These are phyloP conservation scores for Masnerella sp. DNA, from an alignment of 2,888 invertebrate species.

Conservation along the genomic window DNA sequence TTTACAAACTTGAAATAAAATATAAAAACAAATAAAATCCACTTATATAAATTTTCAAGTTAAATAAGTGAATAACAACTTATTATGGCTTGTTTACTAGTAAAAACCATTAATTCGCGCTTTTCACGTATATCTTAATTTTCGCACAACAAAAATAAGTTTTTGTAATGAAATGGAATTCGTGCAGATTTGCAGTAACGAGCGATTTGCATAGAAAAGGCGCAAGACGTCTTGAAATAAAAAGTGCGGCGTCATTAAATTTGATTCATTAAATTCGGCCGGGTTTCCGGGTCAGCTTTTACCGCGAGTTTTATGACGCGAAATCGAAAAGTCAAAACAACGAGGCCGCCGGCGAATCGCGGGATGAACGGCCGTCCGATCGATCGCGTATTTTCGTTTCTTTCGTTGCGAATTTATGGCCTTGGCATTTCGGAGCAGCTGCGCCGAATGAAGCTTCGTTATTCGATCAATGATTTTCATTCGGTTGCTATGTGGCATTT, in stretches of 20 bases:
- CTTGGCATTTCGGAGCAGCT: slow-evolving; percentile 55
- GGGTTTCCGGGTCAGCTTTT: slow-evolving; percentile 11
- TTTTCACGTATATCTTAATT: too few species aligned
- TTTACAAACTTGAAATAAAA: too few species aligned
- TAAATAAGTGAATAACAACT: too few species aligned
- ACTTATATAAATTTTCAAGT: too few species aligned
- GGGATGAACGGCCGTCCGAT: slow-evolving; percentile 27
- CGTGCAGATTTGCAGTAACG: too few species aligned
- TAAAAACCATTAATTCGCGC: too few species aligned
- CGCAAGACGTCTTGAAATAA: not conserved
- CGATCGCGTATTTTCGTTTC: slow-evolving; percentile 49
- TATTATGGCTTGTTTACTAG: too few species aligned
- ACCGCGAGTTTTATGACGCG: slow-evolving; percentile 17
- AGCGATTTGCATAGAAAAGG: too few species aligned
- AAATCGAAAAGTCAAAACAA: slow-evolving; percentile 43
- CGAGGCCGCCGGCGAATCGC: slow-evolving; percentile 26
- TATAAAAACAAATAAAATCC: too few species aligned
- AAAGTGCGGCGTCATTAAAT: slow-evolving; percentile 15
- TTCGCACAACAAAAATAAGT: too few species aligned
- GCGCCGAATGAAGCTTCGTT: slow-evolving; percentile 52
- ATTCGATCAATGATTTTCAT: slow-evolving; percentile 54
- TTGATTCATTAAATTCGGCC: slow-evolving; percentile 15
- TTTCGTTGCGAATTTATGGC: slow-evolving; percentile 51
- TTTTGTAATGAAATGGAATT: too few species aligned
- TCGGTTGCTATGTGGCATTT: slow-evolving; percentile 46